phyloP scores from a whole-genome alignment of 1,140 invertebrate genomes.

The Cyclina sinensis region DNA sequence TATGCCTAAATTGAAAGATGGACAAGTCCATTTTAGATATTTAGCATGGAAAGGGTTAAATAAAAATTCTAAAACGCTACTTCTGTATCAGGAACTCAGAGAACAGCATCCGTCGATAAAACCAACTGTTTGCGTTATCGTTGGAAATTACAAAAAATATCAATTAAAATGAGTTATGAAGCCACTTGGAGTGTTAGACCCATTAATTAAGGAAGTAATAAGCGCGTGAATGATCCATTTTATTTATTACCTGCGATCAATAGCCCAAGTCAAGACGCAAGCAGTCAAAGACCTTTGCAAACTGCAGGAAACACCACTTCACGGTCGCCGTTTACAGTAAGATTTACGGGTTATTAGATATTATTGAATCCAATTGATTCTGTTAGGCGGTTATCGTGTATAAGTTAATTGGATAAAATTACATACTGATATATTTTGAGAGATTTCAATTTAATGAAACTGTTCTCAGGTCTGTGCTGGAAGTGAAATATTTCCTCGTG shows the following conservation, averaged over 20 bases:
- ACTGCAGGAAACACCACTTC: conserved; percentile 6
- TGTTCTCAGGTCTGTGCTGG: neutral
- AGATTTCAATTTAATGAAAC: neutral
- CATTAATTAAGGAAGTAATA: conserved; percentile 47
- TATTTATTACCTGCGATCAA: conserved; percentile 13
- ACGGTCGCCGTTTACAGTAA: neutral
- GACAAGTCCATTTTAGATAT: too few relatives aligned
- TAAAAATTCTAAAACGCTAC: too few relatives aligned
- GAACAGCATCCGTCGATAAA: too few relatives aligned
- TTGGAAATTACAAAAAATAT: conserved; percentile 6
- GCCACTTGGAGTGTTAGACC: conserved; percentile 18
- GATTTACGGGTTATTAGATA: conserved; percentile 34
- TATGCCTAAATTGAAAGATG: too few relatives aligned
- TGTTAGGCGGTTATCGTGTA: conserved; percentile 25
- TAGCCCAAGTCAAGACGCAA: conserved; percentile 15
- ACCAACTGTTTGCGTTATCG: too few relatives aligned
- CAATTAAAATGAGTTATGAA: conserved; percentile 53
- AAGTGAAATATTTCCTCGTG: neutral
- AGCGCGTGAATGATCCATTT: neutral
- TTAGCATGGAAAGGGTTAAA: too few relatives aligned
- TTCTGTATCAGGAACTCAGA: too few relatives aligned
- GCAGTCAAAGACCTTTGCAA: conserved; percentile 17
- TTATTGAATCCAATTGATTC: conserved; percentile 24
- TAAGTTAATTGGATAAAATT: conserved; percentile 14
- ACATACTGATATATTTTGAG: neutral